Evolutionary conservation across 64 coral and sea anemone species (phyloP).

Genomic region (Stichodactyla helianthus): DNA sequence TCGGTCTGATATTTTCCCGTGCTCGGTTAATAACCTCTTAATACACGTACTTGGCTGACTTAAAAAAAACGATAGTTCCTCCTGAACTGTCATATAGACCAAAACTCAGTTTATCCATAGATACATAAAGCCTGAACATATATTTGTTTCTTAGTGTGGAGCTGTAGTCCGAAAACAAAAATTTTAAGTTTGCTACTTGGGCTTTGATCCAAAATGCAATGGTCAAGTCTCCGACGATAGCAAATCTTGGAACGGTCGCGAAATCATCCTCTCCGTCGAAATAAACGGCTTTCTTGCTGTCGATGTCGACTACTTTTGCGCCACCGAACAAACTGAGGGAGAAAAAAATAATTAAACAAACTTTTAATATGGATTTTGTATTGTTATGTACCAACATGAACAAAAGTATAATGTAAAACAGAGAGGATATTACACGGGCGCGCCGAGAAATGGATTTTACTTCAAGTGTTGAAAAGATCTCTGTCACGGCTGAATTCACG

Average conservation of each 20-base stretch:
- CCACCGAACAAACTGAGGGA: not conserved
- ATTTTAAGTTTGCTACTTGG: not conserved
- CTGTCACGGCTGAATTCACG: too few relatives aligned
- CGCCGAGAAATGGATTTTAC: too few relatives aligned
- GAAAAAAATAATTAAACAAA: too few relatives aligned
- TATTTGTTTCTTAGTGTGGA: not conserved
- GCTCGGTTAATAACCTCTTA: too few relatives aligned
- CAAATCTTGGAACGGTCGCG: not conserved
- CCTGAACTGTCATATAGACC: not conserved
- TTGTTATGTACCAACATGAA: too few relatives aligned
- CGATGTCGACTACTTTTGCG: not conserved
- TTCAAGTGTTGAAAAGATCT: too few relatives aligned
- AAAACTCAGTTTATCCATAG: not conserved
- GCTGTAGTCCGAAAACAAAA: not conserved
- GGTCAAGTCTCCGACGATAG: not conserved
- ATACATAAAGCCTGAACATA: not conserved
- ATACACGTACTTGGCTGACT: not conserved
- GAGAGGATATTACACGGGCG: too few relatives aligned
- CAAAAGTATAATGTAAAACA: too few relatives aligned
- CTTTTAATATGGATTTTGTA: too few relatives aligned
- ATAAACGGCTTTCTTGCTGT: not conserved
- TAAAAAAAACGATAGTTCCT: not conserved
- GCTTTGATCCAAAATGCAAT: conserved; percentile 2
- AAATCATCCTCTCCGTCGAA: not conserved
- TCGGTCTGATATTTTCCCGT: too few relatives aligned